Evolutionary conservation across 1,140 invertebrate species (phyloP).

Genomic region (Drosophila melanogaster): Release_6_plus_ISO1_MT NT_037436.4:5167501-5168000

Average conservation of each 20-base stretch:
- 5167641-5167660: slow-evolving; percentile 19
- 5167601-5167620: slow-evolving; percentile 43
- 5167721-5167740: slow-evolving; percentile 57
- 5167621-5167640: slow-evolving; percentile 30
- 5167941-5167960: neutral
- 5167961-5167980: neutral
- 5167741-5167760: slow-evolving; percentile 42
- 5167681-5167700: slow-evolving; percentile 26
- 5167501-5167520: slow-evolving; percentile 1
- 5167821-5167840: neutral
- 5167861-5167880: slow-evolving; percentile 55
- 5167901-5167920: slow-evolving; percentile 25
- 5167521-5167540: slow-evolving; percentile 19
- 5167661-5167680: slow-evolving; percentile 33
- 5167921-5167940: slow-evolving; percentile 11
- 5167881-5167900: slow-evolving; percentile 28
- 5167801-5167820: slow-evolving; percentile 20
- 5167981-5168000: neutral
- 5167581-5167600: slow-evolving; percentile 26
- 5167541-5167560: slow-evolving; percentile 59
- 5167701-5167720: slow-evolving; percentile 70
- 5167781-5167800: slow-evolving; percentile 33
- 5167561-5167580: slow-evolving; percentile 28
- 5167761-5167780: slow-evolving; percentile 22
- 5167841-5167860: slow-evolving; percentile 7